Base-by-base conservation (phyloP, 2,113 vertebrate species). In the Smithornis capensis region DNA sequence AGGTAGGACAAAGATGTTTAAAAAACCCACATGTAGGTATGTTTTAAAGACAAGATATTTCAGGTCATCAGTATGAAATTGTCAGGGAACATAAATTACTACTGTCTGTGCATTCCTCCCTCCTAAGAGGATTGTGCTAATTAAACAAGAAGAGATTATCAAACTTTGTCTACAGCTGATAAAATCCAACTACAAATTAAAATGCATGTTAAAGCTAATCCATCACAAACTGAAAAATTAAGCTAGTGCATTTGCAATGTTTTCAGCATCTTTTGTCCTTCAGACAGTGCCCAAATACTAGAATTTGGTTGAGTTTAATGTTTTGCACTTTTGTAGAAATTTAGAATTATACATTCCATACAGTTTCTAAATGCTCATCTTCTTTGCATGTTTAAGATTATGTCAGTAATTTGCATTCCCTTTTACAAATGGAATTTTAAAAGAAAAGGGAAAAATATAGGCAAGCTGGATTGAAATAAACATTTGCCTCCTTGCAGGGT, bases 61-160 rank as follows among this genome's bases (percentile, higher is more conserved):
- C 70, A 90, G 70, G 67, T 56, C 91, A 90, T 56, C 92, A 90
- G 62, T 38, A 63, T 56, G 83, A 75, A 95, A 96, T 78, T 83
- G 83, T 87, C 89, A 94, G 35, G 67, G 87, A 94, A 96, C 11
- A 19, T 65, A 94, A 98, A 97, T 97, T 92, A 94, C 85, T 75
- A 89, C 94, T 93, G 94, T 95, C 89, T 91, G 55, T 91, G 93
- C 80, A 62, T 95, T 96, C 92, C 67, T 83, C 76, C 70, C 64
- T 97, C 96, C 91, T 96, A 97, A 97, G 96, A 97, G 96, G 97
- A 97, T 97, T 97, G 96, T 82, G 70, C 90, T 97, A 97, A 98
- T 97, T 97, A 97, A 97, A 97, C 92, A 89, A 91, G 97, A 94
- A 95, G 93, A 97, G 96, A 97, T 97, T 97, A 97, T 98, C 96